These are phyloP conservation scores for Magallana gigas DNA, from an alignment of 1,140 invertebrate species.

Conservation along the genomic window DNA sequence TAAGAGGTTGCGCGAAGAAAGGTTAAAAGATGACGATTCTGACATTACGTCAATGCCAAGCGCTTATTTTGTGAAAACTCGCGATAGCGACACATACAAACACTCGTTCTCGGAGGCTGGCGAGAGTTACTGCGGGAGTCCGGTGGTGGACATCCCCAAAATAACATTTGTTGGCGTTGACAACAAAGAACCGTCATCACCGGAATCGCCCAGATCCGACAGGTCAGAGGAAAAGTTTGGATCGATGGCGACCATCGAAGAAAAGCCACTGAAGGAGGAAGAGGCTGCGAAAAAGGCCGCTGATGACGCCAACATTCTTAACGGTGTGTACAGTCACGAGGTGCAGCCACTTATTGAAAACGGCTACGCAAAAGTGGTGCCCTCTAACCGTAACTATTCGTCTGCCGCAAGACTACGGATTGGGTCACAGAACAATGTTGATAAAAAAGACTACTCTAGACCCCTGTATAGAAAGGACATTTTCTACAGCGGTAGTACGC, in stretches of 20 bases:
- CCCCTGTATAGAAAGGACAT: slow-evolving; percentile 98
- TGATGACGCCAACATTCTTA: slow-evolving; percentile 21
- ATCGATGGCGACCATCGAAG: slow-evolving; percentile 33
- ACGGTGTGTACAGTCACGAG: slow-evolving; percentile 57
- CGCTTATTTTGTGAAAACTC: slow-evolving; percentile 69
- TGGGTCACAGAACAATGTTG: slow-evolving; percentile 48
- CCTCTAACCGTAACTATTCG: slow-evolving; percentile 12
- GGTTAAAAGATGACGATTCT: slow-evolving; percentile 74
- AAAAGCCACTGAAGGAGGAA: background rate
- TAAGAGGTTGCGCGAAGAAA: slow-evolving; percentile 74
- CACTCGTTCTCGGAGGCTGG: slow-evolving; percentile 68
- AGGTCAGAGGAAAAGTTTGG: background rate
- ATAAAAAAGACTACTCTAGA: slow-evolving; percentile 84
- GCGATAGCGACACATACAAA: slow-evolving; percentile 57
- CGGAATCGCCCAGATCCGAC: slow-evolving; percentile 42
- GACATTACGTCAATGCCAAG: slow-evolving; percentile 73
- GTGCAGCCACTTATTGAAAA: slow-evolving; percentile 85
- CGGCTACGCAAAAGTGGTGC: slow-evolving; percentile 73
- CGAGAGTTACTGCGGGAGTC: slow-evolving; percentile 57
- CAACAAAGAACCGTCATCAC: slow-evolving; percentile 7
- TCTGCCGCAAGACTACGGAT: slow-evolving; percentile 39
- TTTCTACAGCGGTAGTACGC: slow-evolving; percentile 97
- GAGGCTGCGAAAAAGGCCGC: background rate
- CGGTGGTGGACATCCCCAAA: slow-evolving; percentile 51
- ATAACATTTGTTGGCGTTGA: slow-evolving; percentile 37